A percentile compares a stretch with the other conserved stretches of the same genome.
Conservation (phyloP, 2,113 vertebrate genomes). For the Ardeotis arabs region DNA sequence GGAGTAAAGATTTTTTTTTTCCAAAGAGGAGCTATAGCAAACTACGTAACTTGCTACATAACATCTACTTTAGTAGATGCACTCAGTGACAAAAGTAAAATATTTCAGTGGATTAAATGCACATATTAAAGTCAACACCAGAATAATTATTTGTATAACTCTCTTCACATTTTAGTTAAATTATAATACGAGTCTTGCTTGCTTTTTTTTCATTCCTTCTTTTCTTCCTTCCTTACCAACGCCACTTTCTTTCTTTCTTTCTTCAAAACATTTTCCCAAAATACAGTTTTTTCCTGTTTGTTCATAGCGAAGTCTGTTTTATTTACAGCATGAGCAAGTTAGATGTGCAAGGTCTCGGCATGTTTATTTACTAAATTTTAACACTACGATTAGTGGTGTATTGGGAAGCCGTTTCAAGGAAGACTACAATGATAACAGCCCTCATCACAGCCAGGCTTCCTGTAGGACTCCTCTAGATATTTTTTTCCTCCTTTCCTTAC, state of each 20-base stretch:
- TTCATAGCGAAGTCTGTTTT: not conserved
- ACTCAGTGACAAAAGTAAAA: not conserved
- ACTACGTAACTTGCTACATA: not conserved
- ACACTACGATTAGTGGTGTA: not conserved
- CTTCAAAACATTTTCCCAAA: not conserved
- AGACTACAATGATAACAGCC: conserved; percentile 10
- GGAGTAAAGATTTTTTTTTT: conserved; percentile 14
- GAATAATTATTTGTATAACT: not conserved
- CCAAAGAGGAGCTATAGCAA: not conserved
- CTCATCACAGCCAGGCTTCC: not conserved
- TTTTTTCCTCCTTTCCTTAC: not conserved
- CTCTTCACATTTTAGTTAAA: conserved; percentile 11
- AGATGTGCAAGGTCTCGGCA: not conserved
- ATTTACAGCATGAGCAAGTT: not conserved
- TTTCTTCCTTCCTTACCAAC: not conserved
- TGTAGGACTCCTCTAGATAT: not conserved
- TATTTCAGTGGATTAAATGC: conserved; percentile 8
- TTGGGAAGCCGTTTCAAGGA: conserved; percentile 18
- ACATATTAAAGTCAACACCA: not conserved
- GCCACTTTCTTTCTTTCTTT: not conserved
- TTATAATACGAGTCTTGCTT: not conserved
- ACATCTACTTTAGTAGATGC: not conserved
- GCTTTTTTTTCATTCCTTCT: not conserved
- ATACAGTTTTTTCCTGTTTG: not conserved
- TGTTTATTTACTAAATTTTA: not conserved